Conservation (phyloP, 2,888 invertebrate genomes). For the Rhamphomyia laevipes region DNA sequence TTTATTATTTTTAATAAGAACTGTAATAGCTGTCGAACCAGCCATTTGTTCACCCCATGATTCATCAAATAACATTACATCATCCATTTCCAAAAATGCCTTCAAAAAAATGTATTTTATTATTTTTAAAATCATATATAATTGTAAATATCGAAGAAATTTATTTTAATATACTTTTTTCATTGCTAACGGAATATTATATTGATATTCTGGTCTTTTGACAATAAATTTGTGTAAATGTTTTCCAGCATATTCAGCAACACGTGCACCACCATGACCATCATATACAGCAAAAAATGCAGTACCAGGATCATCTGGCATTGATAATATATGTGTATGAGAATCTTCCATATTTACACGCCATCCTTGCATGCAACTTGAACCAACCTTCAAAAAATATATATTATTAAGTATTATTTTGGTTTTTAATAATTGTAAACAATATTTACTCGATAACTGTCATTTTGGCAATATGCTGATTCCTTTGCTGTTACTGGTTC, state of each 20-base stretch:
- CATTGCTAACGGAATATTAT: conserved; percentile 72
- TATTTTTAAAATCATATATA: background rate
- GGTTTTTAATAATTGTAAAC: too few species aligned
- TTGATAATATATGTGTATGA: conserved; percentile 86
- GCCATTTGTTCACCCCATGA: conserved; percentile 83
- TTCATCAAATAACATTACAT: conserved; percentile 83
- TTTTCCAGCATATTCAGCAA: conserved; percentile 90
- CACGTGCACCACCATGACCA: conserved; percentile 59
- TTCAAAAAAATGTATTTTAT: conserved; percentile 26
- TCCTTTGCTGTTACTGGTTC: conserved; percentile 91
- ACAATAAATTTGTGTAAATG: conserved; percentile 88
- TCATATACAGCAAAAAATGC: conserved; percentile 95
- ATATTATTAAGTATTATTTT: too few species aligned
- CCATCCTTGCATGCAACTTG: conserved; percentile 99
- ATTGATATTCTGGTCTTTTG: conserved; percentile 67
- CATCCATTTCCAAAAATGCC: conserved; percentile 86
- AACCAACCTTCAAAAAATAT: conserved; percentile 60
- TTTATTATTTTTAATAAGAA: conserved; percentile 69
- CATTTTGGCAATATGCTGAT: conserved; percentile 67
- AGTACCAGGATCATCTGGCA: conserved; percentile 85
- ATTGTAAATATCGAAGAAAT: background rate
- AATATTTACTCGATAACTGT: conserved; percentile 38
- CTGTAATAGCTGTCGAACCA: conserved; percentile 86
- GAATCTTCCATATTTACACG: conserved; percentile 98
- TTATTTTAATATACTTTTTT: conserved; percentile 48